Evolutionary conservation across 2,113 vertebrate species (phyloP), one percentile per base, ranked within the genome.

Genomic region (Planiliza haematocheilus): DNA sequence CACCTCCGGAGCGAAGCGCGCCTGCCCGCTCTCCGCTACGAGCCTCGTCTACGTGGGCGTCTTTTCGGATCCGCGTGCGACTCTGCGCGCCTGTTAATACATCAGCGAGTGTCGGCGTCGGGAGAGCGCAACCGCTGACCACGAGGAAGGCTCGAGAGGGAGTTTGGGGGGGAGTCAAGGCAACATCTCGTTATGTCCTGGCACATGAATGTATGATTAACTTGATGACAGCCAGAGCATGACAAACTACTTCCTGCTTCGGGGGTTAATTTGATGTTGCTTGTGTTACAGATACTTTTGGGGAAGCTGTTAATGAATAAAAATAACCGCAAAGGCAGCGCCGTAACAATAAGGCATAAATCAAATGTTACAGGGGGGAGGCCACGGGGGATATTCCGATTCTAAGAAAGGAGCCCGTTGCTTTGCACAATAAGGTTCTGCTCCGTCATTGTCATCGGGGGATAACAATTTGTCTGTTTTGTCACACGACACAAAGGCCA

Each of bases 121-220:
- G n/a, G n/a, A 61, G 59, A 67, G 77, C 48, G 21, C 62, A 76
- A 24, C 5, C 14, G 36, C 17, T 77, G 73, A 84, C 42, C 70
- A 46, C 1, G 4, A 70, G 72, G 69, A 82, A 80, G 55, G 16
- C 36, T 66, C 14, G 1, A 18, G 48, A 37, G 37, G 42, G 74
- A 74, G 43, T 75, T 74, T 74, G 38, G 14, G 38, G 14, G 65
- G 73, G 67, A 81, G 86, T 87, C 86, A 67, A 65, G 74, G 71
- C 68, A 69, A 80, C 71, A 4, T 5, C 38, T 37, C 2, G 6
- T 65, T 50, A 18, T 51, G 18, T 53, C 43, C 30, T 4, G 55
- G 17, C 48, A 18, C 18, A 14, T 0, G 1, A 21, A 60, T 76
- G 12, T 72, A 87, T 91, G 74, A 89, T 90, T 91, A 87, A 87